These are phyloP conservation scores for Cephus pygmeus DNA, from an alignment of 2,888 invertebrate genomes.

Conservation along the genomic window DNA sequence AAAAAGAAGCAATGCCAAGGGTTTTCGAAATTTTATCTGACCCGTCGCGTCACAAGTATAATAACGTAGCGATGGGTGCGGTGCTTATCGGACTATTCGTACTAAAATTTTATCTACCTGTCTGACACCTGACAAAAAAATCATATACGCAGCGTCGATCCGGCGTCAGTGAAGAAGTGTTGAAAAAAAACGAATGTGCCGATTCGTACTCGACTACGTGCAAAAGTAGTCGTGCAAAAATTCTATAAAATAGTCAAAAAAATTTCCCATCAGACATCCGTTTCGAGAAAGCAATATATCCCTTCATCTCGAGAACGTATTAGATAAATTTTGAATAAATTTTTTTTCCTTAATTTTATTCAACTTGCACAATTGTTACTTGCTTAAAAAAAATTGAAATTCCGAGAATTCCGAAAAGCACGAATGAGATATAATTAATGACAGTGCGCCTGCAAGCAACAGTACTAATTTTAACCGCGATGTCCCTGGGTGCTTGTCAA, in stretches of 20 bases:
- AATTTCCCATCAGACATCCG: neutral
- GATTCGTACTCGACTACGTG: neutral
- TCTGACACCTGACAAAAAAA: conserved; percentile 55
- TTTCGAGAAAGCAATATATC: neutral
- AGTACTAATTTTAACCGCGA: neutral
- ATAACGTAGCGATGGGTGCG: conserved; percentile 36
- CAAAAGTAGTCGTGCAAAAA: too few relatives aligned
- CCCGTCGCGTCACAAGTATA: conserved; percentile 21
- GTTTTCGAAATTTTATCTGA: conserved; percentile 33
- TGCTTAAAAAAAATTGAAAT: neutral
- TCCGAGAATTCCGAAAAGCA: neutral
- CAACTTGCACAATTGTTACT: too few relatives aligned
- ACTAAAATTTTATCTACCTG: conserved; percentile 58
- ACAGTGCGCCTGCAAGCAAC: conserved; percentile 2
- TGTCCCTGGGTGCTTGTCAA: neutral
- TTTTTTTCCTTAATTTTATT: neutral
- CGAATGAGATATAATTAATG: neutral
- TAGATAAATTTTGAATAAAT: neutral
- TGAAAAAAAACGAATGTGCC: neutral
- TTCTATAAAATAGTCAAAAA: too few relatives aligned
- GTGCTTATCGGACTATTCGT: conserved; percentile 53
- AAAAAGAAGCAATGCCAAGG: neutral
- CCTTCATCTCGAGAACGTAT: neutral
- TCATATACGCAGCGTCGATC: conserved; percentile 29
- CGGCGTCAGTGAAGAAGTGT: neutral